These are phyloP conservation scores for Drosophila ohnishii DNA, from an alignment of 1,140 invertebrate genomes.

Conservation along the genomic window DNA sequence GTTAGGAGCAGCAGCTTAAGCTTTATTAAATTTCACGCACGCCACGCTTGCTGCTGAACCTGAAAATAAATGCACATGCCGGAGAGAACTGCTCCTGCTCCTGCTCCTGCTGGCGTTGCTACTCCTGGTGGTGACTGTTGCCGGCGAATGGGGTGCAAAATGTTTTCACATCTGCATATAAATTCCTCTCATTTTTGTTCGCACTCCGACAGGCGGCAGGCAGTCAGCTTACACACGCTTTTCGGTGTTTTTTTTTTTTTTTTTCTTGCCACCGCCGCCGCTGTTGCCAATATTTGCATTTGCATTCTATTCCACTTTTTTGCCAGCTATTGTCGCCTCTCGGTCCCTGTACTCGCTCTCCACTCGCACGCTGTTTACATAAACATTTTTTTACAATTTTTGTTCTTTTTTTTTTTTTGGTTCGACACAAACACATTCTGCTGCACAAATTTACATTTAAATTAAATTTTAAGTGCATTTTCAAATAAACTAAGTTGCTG, in stretches of 20 bases:
- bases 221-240: constrained; percentile 71
- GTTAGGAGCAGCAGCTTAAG: constrained; percentile 50
- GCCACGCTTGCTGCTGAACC: constrained; percentile 61
- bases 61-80: constrained; percentile 74
- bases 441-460: constrained; percentile 81
- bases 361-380: constrained; percentile 75
- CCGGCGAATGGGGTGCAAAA: constrained; percentile 76
- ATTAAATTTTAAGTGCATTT: constrained; percentile 81
- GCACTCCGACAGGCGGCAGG: constrained; percentile 60
- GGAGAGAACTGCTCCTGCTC: background rate
- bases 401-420: background rate
- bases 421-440: constrained; percentile 76
- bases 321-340: constrained; percentile 48
- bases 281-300: constrained; percentile 80
- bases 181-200: constrained; percentile 78
- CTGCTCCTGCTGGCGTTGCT: constrained; percentile 11
- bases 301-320: constrained; percentile 73
- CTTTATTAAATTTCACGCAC: constrained; percentile 80
- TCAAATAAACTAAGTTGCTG: constrained; percentile 78
- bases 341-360: constrained; percentile 14
- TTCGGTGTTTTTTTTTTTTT: constrained; percentile 16
- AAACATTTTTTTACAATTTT: constrained; percentile 62
- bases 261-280: constrained; percentile 27
- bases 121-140: constrained; percentile 34
- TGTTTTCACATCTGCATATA: constrained; percentile 81